Percentiles rank a stretch among this genome's conserved stretches.
Conservation (phyloP, 2,797 vertebrate genomes). For the Semaprochilodus insignis region DNA sequence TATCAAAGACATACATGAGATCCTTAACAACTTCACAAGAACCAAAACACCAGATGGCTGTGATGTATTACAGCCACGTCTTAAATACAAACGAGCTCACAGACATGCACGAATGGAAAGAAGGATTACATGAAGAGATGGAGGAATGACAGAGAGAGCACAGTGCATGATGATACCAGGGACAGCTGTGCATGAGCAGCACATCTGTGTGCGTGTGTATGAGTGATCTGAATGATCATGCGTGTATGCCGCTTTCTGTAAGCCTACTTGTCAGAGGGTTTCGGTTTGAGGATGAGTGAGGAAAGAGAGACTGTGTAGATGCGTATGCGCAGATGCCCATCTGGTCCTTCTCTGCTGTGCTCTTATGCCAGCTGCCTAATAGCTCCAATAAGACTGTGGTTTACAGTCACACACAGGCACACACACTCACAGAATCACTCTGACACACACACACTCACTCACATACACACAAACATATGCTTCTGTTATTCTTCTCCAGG, state of each 20-base stretch:
- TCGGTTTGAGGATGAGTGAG: constrained; percentile 36
- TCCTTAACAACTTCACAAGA: constrained; percentile 54
- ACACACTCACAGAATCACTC: constrained; percentile 61
- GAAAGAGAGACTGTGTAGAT: constrained; percentile 22
- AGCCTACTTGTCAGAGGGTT: constrained; percentile 19
- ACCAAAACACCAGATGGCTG: constrained; percentile 60
- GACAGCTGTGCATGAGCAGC: constrained; percentile 31
- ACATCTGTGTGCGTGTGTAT: constrained; percentile 31
- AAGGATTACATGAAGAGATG: constrained; percentile 77
- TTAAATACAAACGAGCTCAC: constrained; percentile 45
- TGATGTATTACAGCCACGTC: constrained; percentile 64
- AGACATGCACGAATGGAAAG: constrained; percentile 74
- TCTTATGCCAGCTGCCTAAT: constrained; percentile 78
- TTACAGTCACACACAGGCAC: constrained; percentile 71
- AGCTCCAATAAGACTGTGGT: constrained; percentile 84
- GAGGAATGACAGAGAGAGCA: constrained; percentile 63
- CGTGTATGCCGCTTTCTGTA: constrained; percentile 34
- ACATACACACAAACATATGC: constrained; percentile 68
- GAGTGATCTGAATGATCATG: constrained; percentile 33
- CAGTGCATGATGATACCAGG: constrained; percentile 28
- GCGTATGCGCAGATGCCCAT: constrained; percentile 74
- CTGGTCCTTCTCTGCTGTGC: constrained; percentile 78
- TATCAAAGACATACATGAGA: constrained; percentile 33
- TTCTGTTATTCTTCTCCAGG: constrained; percentile 76
- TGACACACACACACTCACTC: constrained; percentile 56